Percentiles rank a stretch among this genome's conserved stretches.
phyloP scores from a whole-genome alignment of 2,888 invertebrate species.

The Dendrolimus pini region DNA sequence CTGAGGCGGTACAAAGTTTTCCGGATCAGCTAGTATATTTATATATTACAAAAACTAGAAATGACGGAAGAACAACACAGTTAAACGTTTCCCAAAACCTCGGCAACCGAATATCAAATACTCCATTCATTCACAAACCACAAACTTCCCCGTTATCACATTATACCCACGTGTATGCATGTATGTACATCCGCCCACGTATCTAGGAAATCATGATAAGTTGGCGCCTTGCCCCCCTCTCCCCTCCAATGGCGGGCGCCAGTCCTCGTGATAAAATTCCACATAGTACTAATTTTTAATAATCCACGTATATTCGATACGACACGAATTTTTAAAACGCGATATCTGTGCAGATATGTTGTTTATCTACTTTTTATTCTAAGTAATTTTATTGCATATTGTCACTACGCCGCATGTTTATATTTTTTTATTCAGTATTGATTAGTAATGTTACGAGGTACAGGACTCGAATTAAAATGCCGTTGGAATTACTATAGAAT shows the following conservation, averaged over 20 bases:
- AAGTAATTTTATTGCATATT: neutral
- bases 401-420: no score
- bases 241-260: conserved; percentile 18
- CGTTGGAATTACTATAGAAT: no score
- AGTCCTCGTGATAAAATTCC: conserved; percentile 22
- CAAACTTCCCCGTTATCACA: neutral
- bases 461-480: no score
- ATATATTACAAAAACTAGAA: no score
- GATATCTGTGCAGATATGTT: neutral
- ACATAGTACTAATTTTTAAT: conserved; percentile 19
- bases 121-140: neutral
- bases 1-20: no score
- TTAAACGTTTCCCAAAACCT: no score
- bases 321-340: neutral
- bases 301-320: conserved; percentile 7
- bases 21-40: no score
- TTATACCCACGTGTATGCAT: neutral
- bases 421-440: no score
- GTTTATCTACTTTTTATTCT: neutral
- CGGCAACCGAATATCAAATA: neutral
- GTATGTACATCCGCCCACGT: conserved; percentile 11
- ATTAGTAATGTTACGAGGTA: no score
- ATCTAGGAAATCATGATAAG: conserved; percentile 45
- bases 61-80: no score
- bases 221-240: conserved; percentile 26